Evolutionary conservation across 2,113 vertebrate species (phyloP).

Genomic region (Heterotis niloticus): DNA sequence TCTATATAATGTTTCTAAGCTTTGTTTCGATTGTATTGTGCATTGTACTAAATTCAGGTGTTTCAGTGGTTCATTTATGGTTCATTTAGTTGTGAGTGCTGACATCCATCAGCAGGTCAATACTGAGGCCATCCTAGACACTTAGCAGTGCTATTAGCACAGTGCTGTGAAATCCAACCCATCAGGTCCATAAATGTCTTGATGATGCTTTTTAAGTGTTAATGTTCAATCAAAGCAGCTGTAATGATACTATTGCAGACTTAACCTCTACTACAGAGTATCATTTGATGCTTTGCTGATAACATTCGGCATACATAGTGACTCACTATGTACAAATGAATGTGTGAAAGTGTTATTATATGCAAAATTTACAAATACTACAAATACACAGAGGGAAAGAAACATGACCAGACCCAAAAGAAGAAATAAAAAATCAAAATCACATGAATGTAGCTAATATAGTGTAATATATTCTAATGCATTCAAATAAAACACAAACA

Average conservation of each 20-base stretch:
- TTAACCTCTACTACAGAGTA: slow-evolving; percentile 4
- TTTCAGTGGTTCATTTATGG: not conserved
- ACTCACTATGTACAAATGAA: too few relatives aligned
- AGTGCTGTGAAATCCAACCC: slow-evolving; percentile 24
- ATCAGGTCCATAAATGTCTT: slow-evolving; percentile 4
- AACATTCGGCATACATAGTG: not conserved
- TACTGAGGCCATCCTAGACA: slow-evolving; percentile 9
- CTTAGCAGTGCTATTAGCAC: slow-evolving; percentile 37
- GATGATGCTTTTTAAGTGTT: slow-evolving; percentile 18
- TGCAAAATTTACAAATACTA: too few relatives aligned
- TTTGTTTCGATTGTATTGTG: too few relatives aligned
- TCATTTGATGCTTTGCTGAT: not conserved
- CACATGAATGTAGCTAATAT: too few relatives aligned
- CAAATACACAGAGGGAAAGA: too few relatives aligned
- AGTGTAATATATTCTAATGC: too few relatives aligned
- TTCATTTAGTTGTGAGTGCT: slow-evolving; percentile 20
- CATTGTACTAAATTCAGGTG: slow-evolving; percentile 6
- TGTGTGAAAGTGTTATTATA: too few relatives aligned
- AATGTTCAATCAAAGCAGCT: slow-evolving; percentile 11
- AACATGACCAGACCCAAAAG: too few relatives aligned
- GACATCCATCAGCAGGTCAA: slow-evolving; percentile 20
- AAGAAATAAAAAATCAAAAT: too few relatives aligned
- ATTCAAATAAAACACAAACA: too few relatives aligned
- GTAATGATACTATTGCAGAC: slow-evolving; percentile 26
- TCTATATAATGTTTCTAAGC: too few relatives aligned